Evolutionary conservation across 2,113 vertebrate genomes (phyloP).

Genomic region (Gymnocephalus cernua): DNA sequence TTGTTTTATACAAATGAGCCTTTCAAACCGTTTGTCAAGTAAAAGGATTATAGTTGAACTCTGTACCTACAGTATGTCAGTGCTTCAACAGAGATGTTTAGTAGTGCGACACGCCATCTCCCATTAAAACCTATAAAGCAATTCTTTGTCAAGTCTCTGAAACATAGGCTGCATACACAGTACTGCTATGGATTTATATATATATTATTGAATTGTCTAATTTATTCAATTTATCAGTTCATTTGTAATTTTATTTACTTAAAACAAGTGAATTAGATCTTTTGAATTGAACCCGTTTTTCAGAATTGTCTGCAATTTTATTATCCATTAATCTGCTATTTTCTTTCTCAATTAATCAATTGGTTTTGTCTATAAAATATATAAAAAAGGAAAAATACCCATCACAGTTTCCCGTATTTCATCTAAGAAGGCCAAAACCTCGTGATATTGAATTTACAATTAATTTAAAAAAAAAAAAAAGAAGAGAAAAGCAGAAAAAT

Average conservation of each 20-base stretch:
- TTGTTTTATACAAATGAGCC: conserved; percentile 14
- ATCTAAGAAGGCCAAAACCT: not conserved
- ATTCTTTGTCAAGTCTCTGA: not conserved
- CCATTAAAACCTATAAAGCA: not conserved
- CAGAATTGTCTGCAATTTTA: not conserved
- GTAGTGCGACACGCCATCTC: not conserved
- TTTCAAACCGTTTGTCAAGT: conserved; percentile 19
- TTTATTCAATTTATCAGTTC: conserved; percentile 2
- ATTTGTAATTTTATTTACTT: not conserved
- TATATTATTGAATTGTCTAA: not conserved
- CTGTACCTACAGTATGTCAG: conserved; percentile 19
- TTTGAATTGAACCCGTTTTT: not conserved
- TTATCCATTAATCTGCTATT: not conserved
- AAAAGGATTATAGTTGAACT: not conserved
- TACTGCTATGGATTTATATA: not conserved
- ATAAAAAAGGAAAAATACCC: not conserved
- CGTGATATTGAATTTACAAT: not conserved
- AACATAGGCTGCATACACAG: not conserved
- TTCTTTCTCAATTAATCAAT: not conserved
- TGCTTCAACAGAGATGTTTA: conserved; percentile 1
- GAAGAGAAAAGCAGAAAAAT: not conserved
- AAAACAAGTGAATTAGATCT: not conserved
- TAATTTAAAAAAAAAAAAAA: not conserved
- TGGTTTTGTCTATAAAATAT: not conserved
- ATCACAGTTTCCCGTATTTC: not conserved